Conservation (phyloP, 2,888 invertebrate genomes). For the Eumacrocentrus americanus region DNA sequence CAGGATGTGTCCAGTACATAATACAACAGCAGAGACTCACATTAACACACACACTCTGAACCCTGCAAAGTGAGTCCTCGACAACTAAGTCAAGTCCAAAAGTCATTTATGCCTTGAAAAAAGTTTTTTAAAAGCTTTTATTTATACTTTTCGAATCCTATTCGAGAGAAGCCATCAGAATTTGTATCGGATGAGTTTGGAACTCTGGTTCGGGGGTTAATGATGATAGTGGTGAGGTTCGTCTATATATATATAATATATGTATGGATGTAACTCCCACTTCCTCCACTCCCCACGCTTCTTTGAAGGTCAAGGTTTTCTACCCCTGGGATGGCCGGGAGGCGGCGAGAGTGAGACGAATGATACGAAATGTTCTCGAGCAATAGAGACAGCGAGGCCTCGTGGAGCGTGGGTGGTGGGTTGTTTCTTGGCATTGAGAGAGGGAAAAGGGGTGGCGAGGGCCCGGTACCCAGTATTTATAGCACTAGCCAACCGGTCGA, state of each 20-base stretch:
- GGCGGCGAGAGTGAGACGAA: conserved; percentile 19
- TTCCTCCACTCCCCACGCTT: conserved; percentile 41
- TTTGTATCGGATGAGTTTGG: neutral
- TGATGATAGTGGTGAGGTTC: conserved; percentile 17
- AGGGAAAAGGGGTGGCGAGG: conserved; percentile 39
- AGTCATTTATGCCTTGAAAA: too few relatives aligned
- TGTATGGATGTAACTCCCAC: neutral
- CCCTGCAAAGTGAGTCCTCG: too few relatives aligned
- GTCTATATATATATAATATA: conserved; percentile 8
- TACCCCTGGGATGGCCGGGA: conserved; percentile 32
- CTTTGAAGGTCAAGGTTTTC: conserved; percentile 59
- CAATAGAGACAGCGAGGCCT: conserved; percentile 19
- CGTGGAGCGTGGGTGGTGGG: conserved; percentile 17
- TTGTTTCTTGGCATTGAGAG: neutral
- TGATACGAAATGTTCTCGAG: conserved; percentile 15
- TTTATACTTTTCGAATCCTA: neutral
- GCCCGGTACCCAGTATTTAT: conserved; percentile 57
- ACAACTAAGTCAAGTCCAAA: too few relatives aligned
- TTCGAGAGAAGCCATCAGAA: conserved; percentile 4
- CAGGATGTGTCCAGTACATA: neutral
- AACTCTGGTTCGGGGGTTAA: neutral
- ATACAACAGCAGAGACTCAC: neutral
- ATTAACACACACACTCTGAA: neutral
- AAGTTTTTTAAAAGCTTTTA: neutral
- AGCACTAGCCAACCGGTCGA: conserved; percentile 56